phyloP scores from a whole-genome alignment of 2,888 invertebrate genomes.

The Hirtodrosophila duncani region DNA sequence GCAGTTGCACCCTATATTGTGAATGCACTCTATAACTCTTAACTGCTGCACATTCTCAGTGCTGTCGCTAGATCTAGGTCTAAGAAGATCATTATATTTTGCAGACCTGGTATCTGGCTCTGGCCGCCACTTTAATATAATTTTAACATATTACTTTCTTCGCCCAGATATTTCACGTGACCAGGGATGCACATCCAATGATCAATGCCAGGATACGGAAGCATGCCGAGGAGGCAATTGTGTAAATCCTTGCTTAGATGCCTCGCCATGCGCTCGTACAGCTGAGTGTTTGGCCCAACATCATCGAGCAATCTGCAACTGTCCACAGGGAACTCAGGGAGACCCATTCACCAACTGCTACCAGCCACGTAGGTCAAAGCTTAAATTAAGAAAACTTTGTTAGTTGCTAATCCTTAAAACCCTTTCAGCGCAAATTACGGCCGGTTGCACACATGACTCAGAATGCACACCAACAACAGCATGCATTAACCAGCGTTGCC shows the following conservation, averaged over 20 bases:
- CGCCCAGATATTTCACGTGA: conserved; percentile 74
- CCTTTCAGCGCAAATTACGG: conserved; percentile 76
- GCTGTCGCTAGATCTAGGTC: background rate
- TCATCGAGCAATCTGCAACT: conserved; percentile 88
- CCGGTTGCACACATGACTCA: conserved; percentile 85
- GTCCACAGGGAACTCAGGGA: conserved; percentile 86
- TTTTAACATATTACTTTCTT: conserved; percentile 1
- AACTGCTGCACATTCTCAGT: conserved; percentile 46
- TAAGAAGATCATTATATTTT: background rate
- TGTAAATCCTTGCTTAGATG: conserved; percentile 84
- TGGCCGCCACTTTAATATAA: background rate
- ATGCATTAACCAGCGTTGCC: conserved; percentile 88
- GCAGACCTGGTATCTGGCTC: too few relatives aligned
- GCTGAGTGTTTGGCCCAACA: conserved; percentile 87
- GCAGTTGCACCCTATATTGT: conserved; percentile 12
- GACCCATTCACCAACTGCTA: conserved; percentile 90
- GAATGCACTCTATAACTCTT: conserved; percentile 54
- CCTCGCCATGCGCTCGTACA: conserved; percentile 86
- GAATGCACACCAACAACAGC: conserved; percentile 88
- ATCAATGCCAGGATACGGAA: conserved; percentile 86
- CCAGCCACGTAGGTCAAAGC: conserved; percentile 63
- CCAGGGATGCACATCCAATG: conserved; percentile 84
- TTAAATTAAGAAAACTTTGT: too few relatives aligned
- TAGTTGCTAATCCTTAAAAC: background rate
- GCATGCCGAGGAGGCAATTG: conserved; percentile 86